phyloP scores from a whole-genome alignment of 2,797 vertebrate species.

The Alfaro cultratus region DNA sequence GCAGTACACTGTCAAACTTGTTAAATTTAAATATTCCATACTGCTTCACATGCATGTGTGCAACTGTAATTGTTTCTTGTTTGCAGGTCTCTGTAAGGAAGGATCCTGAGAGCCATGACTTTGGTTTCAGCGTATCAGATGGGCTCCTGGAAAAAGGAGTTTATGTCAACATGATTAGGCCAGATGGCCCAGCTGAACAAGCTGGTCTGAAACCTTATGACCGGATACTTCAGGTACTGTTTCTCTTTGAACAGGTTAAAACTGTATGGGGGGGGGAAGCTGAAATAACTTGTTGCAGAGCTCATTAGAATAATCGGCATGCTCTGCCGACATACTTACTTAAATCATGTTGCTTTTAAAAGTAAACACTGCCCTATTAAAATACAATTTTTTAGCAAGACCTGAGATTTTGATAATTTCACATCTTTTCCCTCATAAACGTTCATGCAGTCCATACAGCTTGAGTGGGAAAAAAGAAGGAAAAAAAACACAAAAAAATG shows the following conservation, averaged over 20 bases:
- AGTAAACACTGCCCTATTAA: neutral
- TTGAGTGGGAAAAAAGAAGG: neutral
- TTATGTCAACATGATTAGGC: slow-evolving; percentile 95
- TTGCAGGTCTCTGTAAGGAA: slow-evolving; percentile 88
- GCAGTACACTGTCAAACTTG: neutral
- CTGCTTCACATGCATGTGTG: neutral
- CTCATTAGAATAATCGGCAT: neutral
- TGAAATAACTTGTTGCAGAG: neutral
- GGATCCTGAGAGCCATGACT: slow-evolving; percentile 86
- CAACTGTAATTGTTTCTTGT: slow-evolving; percentile 1
- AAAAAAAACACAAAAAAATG: neutral
- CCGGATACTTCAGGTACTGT: slow-evolving; percentile 92
- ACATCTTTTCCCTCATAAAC: neutral
- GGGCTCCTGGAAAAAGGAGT: slow-evolving; percentile 95
- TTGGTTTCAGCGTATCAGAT: slow-evolving; percentile 96
- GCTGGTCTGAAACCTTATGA: slow-evolving; percentile 92
- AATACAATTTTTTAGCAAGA: neutral
- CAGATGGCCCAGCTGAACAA: slow-evolving; percentile 90
- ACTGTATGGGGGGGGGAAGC: no score
- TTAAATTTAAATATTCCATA: neutral
- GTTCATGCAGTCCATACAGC: neutral
- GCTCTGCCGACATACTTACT: neutral
- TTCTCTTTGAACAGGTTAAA: neutral
- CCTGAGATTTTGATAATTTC: neutral
- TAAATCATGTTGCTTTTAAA: neutral